Percentiles rank a stretch among this genome's conserved stretches.
These are phyloP conservation scores for Piprites chloris DNA, from an alignment of 2,113 vertebrate species.

Conservation along the genomic window DNA sequence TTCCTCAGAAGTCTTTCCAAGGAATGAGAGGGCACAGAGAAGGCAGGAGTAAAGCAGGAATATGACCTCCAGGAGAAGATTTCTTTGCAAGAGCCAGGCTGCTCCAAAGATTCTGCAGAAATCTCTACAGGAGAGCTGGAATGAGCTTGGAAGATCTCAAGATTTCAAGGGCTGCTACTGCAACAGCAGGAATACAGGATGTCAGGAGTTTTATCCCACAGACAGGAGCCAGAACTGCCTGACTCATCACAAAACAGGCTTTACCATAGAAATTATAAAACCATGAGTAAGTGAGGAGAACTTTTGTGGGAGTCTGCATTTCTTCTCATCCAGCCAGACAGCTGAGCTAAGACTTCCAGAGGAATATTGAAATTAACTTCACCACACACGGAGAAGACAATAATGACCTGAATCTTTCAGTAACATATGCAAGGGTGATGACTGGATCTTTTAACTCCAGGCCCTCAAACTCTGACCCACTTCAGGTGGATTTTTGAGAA, in stretches of 20 bases:
- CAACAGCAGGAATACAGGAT: accelerated
- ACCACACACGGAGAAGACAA: neutral
- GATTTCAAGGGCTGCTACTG: neutral
- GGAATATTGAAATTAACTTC: neutral
- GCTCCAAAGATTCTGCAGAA: neutral
- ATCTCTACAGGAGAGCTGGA: neutral
- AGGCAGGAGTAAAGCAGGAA: neutral
- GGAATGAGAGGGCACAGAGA: neutral
- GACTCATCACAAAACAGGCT: neutral
- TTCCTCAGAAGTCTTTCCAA: neutral
- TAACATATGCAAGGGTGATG: neutral
- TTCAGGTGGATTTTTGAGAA: neutral
- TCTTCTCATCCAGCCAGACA: neutral
- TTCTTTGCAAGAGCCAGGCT: neutral
- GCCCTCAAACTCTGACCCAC: neutral
- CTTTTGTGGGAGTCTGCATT: neutral
- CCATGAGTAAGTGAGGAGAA: neutral
- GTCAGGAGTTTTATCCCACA: neutral
- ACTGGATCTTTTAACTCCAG: neutral
- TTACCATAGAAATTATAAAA: neutral
- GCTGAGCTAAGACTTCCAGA: neutral
- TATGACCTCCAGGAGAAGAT: neutral
- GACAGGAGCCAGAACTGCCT: neutral
- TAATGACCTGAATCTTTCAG: neutral
- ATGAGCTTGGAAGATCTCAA: neutral